A percentile compares a stretch with the other conserved stretches of the same genome.
These are phyloP conservation scores for Apamea sordens DNA, from an alignment of 2,888 invertebrate species.

Conservation along the genomic window DNA sequence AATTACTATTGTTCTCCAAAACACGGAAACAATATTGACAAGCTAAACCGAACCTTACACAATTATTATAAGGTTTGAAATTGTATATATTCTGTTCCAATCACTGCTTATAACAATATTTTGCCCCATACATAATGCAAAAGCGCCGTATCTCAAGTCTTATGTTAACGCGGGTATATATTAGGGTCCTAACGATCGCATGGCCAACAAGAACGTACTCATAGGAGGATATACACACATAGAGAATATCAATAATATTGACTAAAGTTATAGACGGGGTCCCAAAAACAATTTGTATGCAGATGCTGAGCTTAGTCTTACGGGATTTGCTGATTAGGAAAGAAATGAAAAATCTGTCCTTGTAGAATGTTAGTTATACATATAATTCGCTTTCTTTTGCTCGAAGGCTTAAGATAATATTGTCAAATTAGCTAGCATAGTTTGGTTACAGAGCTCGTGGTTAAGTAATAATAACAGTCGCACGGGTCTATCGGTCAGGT, in stretches of 20 bases:
- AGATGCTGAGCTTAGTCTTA: background rate
- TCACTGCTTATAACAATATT: constrained; percentile 63
- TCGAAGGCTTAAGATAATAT: background rate
- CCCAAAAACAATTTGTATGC: constrained; percentile 39
- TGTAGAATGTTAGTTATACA: background rate
- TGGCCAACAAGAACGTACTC: constrained; percentile 60
- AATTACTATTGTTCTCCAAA: constrained; percentile 51
- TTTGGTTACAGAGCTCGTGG: background rate
- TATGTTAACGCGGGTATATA: constrained; percentile 67
- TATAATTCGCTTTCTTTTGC: background rate
- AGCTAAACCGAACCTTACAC: constrained; percentile 32
- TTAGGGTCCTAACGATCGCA: constrained; percentile 60
- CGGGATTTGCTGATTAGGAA: background rate
- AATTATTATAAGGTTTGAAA: constrained; percentile 28
- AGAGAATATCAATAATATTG: constrained; percentile 48
- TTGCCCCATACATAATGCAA: constrained; percentile 68
- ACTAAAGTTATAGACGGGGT: constrained; percentile 37
- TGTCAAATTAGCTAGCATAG: background rate
- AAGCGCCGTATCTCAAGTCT: constrained; percentile 55
- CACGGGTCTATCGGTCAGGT: too few species aligned
- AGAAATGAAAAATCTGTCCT: background rate
- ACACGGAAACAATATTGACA: constrained; percentile 18
- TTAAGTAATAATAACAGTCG: too few species aligned
- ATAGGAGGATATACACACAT: constrained; percentile 54
- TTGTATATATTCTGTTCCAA: constrained; percentile 30